Base-by-base conservation (phyloP, 2,113 vertebrate species). In the Helogale parvula region DNA sequence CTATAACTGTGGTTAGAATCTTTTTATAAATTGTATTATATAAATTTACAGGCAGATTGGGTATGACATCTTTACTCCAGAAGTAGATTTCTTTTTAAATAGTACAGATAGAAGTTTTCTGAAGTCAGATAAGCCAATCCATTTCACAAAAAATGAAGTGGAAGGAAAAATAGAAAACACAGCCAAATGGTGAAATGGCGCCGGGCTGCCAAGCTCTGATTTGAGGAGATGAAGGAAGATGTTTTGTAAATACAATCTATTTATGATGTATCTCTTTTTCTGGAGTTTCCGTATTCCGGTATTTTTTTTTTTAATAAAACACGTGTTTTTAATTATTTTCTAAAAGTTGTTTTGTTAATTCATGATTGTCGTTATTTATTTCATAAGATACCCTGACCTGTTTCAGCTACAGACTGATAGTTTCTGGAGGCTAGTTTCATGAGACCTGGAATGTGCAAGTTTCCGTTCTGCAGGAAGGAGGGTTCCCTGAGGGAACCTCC, bases 1-100 rank as follows among this genome's bases (percentile, higher is more conserved):
- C 29, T 77, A 85, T 83, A 94, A 47, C 50, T 83, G 76, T 79
- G n/a, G n/a, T 83, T 88, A 90, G 85, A 74, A 27, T 80, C 71
- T 95, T 72, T 85, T 68, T 66, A 68, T 87, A 95, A 93, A 85
- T 93, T 88, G 6, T 91, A 25, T 88, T 90, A 29, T 33, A 47
- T 91, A 88, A 92, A 47, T 65, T 45, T 93, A 21, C 41, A 83
- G 66, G 17, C 52, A 88, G 72, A 86, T 68, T 86, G 31, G 84
- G 7, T 60, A 45, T 80, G 41, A 12, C 17, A 41, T 72, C 84
- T 93, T 94, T 7, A 57, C 57, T 85, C 16, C 50, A 84, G 60
- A 91, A 91, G 31, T 63, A 25, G 63, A 52, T 94, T 93, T 93
- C 47, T 97, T 76, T 97, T 69, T 31, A 74, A 72, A 63, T 54